Conservation (phyloP, 2,888 invertebrate species). For the Tricholauxania praeusta region DNA sequence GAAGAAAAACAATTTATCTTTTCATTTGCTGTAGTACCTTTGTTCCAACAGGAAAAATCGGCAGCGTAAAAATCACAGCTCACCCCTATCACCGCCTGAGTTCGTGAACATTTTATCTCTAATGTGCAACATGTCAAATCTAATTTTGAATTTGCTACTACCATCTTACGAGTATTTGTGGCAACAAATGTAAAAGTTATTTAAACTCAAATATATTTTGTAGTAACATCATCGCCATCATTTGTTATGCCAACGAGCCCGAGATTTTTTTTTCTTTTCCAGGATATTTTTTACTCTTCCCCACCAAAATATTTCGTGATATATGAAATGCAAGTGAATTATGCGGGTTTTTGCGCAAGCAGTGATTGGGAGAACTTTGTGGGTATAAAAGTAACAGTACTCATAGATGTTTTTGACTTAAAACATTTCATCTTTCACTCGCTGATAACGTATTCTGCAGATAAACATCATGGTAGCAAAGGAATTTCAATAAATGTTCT, state of each 20-base stretch:
- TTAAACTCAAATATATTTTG: slow-evolving; percentile 38
- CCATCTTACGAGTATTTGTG: neutral
- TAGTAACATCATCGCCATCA: neutral
- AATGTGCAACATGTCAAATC: slow-evolving; percentile 50
- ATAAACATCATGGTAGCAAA: neutral
- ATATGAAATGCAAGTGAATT: no score
- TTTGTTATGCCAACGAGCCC: neutral
- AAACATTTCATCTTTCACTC: neutral
- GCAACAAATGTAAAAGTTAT: slow-evolving; percentile 45
- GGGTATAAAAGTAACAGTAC: neutral
- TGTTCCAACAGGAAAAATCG: neutral
- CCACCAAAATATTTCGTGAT: no score
- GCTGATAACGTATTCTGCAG: neutral
- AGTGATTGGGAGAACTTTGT: neutral
- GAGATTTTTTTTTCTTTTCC: neutral
- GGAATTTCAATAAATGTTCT: slow-evolving; percentile 3
- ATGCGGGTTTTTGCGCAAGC: no score
- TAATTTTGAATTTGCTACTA: slow-evolving; percentile 40
- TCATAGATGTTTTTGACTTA: slow-evolving; percentile 7
- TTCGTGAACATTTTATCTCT: slow-evolving; percentile 40
- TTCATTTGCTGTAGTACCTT: slow-evolving; percentile 6
- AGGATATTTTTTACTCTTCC: neutral
- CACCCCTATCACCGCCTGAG: neutral
- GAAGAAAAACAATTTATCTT: slow-evolving; percentile 52
- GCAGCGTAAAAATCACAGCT: neutral